These are phyloP conservation scores for Bos javanicus DNA, from an alignment of 2,113 vertebrate genomes.

Conservation along the genomic window DNA sequence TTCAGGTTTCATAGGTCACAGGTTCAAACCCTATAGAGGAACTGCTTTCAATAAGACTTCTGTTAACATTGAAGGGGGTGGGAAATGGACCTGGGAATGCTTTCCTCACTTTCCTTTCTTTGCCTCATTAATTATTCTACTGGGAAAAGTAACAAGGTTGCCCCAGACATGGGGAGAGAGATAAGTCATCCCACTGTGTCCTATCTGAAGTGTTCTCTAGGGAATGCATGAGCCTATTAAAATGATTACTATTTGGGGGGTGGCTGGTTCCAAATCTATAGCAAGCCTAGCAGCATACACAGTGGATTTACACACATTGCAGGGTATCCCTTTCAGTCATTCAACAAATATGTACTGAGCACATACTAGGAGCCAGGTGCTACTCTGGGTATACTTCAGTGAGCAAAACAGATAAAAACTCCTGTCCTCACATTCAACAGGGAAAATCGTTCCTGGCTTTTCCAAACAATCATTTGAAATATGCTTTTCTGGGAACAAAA, in stretches of 20 bases:
- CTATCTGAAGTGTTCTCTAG: neutral
- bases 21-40: neutral
- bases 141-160: neutral
- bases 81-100: neutral
- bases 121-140: neutral
- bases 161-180: neutral
- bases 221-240: neutral
- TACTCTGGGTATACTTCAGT: neutral
- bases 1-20: slow-evolving; percentile 37
- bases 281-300: neutral
- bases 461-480: neutral
- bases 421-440: neutral
- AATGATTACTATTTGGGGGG: neutral
- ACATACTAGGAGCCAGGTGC: neutral
- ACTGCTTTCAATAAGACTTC: slow-evolving; percentile 42
- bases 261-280: neutral
- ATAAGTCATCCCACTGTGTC: neutral
- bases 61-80: neutral
- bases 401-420: neutral
- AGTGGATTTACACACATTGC: neutral
- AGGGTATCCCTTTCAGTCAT: neutral
- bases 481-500: neutral
- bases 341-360: neutral
- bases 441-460: neutral
- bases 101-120: neutral